Evolutionary conservation across 1,140 invertebrate genomes (phyloP).

Genomic region (Diabrotica virgifera): DNA sequence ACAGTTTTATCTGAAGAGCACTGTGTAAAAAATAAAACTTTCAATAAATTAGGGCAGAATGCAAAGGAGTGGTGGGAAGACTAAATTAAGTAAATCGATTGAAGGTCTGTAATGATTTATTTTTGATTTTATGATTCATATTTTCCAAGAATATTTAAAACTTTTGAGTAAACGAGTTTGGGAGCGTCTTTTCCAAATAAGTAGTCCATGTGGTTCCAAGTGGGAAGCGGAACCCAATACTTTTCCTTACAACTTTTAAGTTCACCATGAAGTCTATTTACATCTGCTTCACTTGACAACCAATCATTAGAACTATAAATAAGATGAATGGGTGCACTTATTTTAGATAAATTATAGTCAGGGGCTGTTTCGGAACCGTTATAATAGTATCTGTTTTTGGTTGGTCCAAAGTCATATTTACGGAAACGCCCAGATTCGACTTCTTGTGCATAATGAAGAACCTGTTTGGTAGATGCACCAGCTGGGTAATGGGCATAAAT

Average conservation of each 20-base stretch:
- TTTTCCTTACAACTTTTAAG: neutral
- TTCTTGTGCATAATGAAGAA: conserved; percentile 18
- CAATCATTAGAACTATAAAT: conserved; percentile 54
- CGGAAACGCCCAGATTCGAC: conserved; percentile 43
- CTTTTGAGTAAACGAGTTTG: neutral
- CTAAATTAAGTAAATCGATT: too few species aligned
- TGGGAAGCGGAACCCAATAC: neutral
- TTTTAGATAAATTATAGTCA: conserved; percentile 58
- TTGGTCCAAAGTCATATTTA: conserved; percentile 55
- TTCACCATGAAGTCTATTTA: neutral
- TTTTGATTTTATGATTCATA: neutral
- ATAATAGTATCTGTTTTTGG: conserved; percentile 54
- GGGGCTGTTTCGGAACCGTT: conserved; percentile 51
- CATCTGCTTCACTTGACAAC: neutral
- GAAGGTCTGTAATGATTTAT: too few species aligned
- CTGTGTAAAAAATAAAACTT: too few species aligned
- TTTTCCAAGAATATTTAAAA: neutral
- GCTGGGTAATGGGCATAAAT: conserved; percentile 8
- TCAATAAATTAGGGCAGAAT: too few species aligned
- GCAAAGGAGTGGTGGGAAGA: too few species aligned
- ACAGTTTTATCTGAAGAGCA: too few species aligned
- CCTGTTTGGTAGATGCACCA: conserved; percentile 14
- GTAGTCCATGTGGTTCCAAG: neutral
- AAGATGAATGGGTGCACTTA: conserved; percentile 62
- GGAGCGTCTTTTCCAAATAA: neutral